Percentiles rank a stretch among this genome's conserved stretches.
Evolutionary conservation across 2,113 vertebrate genomes (phyloP).

Genomic region (Globicephala melas): DNA sequence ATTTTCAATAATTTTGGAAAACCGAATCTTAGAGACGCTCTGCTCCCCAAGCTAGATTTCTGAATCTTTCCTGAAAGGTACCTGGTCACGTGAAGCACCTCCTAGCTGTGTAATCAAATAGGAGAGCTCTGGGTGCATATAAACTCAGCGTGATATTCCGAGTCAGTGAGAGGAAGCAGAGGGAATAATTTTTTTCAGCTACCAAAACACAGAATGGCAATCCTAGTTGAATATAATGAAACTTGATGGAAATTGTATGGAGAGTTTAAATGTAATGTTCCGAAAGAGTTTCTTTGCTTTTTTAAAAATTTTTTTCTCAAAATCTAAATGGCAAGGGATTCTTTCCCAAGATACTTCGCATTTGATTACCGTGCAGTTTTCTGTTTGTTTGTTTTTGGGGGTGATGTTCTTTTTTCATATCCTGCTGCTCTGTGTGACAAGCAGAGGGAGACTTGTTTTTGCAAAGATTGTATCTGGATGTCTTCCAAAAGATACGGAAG

Average conservation of each 20-base stretch:
- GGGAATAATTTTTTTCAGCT: slow-evolving; percentile 8
- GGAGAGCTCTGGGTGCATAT: not conserved
- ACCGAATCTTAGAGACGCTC: not conserved
- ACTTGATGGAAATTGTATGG: not conserved
- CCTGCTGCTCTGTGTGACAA: not conserved
- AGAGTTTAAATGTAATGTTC: not conserved
- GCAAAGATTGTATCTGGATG: not conserved
- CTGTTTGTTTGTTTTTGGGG: not conserved
- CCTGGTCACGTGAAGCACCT: slow-evolving; percentile 2
- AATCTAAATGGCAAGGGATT: slow-evolving; percentile 19
- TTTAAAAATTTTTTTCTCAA: not conserved
- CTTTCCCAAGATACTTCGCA: slow-evolving; percentile 14
- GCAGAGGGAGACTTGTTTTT: not conserved
- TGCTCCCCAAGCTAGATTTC: slow-evolving; percentile 3
- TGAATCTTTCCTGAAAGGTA: slow-evolving; percentile 45
- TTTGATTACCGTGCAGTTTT: slow-evolving; percentile 15
- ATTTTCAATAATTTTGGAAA: slow-evolving; percentile 45
- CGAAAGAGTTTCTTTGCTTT: slow-evolving; percentile 22
- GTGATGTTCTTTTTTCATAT: slow-evolving; percentile 2
- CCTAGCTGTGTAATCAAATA: not conserved
- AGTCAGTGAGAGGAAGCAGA: not conserved
- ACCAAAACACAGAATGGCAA: slow-evolving; percentile 31
- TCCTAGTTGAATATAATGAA: slow-evolving; percentile 3
- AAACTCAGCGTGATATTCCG: not conserved
- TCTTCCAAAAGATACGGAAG: slow-evolving; percentile 12